Base-by-base conservation (phyloP, 2,888 invertebrate genomes). In the Entomobrya multifasciata region DNA sequence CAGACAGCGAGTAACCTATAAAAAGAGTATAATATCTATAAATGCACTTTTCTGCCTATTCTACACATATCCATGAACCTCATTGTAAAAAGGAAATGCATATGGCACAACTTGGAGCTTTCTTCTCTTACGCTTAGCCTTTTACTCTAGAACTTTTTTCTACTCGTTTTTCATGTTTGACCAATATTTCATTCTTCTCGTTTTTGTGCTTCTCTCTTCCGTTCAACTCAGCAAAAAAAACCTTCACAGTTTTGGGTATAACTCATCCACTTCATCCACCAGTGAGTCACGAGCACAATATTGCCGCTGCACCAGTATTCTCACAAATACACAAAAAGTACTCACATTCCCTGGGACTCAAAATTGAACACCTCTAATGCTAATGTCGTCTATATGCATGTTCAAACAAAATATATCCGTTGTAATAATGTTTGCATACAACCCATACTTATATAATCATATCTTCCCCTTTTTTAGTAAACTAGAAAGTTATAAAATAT, bases 141-240 rank as follows among this genome's bases (percentile, higher is more conserved):
- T 36, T 41, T 17, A 36, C 5, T 1, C 4, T 5, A 13, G 62
- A 15, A 67, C 67, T 15, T 17, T 17, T 67, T 41, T 70, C n/a
- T n/a, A n/a, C n/a, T n/a, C 3, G 36, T 15, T 47, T 25, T 8
- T 6, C 80, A 57, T 72, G 81, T 81, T 81, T 81, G 72, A 41
- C 81, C 81, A 81, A 81, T 81, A 81, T 70, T 72, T 81, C 57
- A 81, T 60, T 72, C 44, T 57, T 55, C n/a, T 22, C 36, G 36
- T 36, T 36, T n/a, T 27, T 62, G 62, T n/a, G 17, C 41, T 30
- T 41, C 22, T 47, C n/a, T n/a, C n/a, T n/a, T n/a, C n/a, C n/a
- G n/a, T n/a, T n/a, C n/a, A n/a, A n/a, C n/a, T 36, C 47, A 22
- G n/a, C 25, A 47, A 20, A 11, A 6, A 27, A 79, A 52, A 70